Percentiles rank a stretch among this genome's conserved stretches.
Conservation (phyloP, 2,113 vertebrate species). For the Ranitomeya variabilis region DNA sequence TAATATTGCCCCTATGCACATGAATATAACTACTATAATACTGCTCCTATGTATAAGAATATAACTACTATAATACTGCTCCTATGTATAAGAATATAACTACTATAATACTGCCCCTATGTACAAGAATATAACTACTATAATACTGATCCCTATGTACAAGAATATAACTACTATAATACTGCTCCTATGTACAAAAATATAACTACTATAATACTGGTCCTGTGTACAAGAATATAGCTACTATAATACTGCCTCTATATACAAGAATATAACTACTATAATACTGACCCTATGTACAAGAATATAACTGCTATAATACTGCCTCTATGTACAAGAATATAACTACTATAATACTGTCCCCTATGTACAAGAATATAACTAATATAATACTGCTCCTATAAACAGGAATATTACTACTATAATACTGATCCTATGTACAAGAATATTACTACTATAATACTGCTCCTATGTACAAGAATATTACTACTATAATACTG, state of each 20-base stretch:
- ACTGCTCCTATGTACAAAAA: background rate
- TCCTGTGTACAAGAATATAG: background rate
- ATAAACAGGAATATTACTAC: background rate
- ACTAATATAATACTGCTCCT: background rate
- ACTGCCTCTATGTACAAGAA: background rate
- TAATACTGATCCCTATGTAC: background rate
- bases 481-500: background rate
- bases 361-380: too few species aligned
- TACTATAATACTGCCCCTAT: background rate
- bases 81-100: background rate
- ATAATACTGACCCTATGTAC: background rate
- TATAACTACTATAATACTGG: background rate
- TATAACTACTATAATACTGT: background rate
- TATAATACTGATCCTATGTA: background rate
- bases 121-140: background rate
- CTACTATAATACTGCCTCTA: background rate
- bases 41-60: background rate
- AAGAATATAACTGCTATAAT: constrained; percentile 10
- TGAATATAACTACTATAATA: constrained; percentile 1
- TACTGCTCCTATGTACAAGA: background rate
- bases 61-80: background rate
- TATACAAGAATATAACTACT: background rate
- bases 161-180: background rate
- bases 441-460: background rate
- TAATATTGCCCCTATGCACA: background rate